A percentile compares a stretch with the other conserved stretches of the same genome.
Conservation (phyloP, 2,113 vertebrate genomes). For the Sander lucioperca region DNA sequence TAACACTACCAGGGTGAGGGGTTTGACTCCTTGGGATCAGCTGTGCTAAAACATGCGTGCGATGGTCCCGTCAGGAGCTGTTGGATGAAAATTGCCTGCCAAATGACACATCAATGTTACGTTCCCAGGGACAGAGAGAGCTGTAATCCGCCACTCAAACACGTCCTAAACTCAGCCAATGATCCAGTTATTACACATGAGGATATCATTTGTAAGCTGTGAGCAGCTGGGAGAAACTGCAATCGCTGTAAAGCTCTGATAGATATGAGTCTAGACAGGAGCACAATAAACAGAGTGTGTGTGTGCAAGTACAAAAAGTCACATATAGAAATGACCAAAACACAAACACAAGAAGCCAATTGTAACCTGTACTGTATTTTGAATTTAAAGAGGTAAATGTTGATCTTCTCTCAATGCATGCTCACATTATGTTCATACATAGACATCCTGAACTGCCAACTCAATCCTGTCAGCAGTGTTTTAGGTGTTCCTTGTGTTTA, state of each 20-base stretch:
- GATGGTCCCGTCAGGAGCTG: conserved; percentile 12
- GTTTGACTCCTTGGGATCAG: conserved; percentile 37
- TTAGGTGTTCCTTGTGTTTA: background rate
- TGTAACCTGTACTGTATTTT: background rate
- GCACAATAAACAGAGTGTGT: background rate
- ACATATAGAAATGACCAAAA: background rate
- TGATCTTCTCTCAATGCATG: too few relatives aligned
- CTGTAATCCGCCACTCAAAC: conserved; percentile 60
- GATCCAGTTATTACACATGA: conserved; percentile 61
- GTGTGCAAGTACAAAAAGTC: background rate
- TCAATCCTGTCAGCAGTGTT: background rate
- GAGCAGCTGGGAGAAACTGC: conserved; percentile 30
- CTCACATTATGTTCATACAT: background rate
- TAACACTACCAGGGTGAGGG: conserved; percentile 14
- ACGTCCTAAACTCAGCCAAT: conserved; percentile 49
- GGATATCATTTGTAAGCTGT: conserved; percentile 20
- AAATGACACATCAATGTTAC: conserved; percentile 45
- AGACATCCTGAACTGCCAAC: background rate
- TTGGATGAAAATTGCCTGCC: conserved; percentile 40
- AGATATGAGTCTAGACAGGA: background rate
- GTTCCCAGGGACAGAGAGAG: conserved; percentile 25
- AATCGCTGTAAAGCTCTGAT: background rate
- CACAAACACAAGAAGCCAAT: background rate
- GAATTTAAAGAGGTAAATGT: background rate
- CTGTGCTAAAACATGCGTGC: conserved; percentile 9